Conservation (phyloP, 2,888 invertebrate genomes). For the Microlaimidae sp. region DNA sequence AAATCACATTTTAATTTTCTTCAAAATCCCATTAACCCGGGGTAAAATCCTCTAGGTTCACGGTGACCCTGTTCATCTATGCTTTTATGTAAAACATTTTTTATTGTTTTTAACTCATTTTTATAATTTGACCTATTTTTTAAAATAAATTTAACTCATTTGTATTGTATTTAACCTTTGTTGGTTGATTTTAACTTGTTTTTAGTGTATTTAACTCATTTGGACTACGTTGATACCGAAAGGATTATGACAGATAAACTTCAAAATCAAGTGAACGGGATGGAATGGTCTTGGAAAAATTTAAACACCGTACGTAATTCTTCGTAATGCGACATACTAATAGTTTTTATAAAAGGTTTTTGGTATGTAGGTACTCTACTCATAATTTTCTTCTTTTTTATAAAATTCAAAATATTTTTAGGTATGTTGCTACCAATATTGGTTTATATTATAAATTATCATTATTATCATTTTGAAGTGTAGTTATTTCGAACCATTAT, state of each 20-base stretch:
- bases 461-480: neutral
- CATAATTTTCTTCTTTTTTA: no score
- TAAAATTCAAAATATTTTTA: no score
- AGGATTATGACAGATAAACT: slow-evolving; percentile 96
- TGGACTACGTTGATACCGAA: slow-evolving; percentile 93
- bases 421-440: neutral
- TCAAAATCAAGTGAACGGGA: slow-evolving; percentile 90
- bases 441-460: neutral
- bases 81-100: neutral
- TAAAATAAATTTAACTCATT: slow-evolving; percentile 3
- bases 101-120: slow-evolving; percentile 1
- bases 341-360: no score
- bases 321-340: no score
- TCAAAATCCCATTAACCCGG: no score
- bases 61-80: neutral
- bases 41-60: no score
- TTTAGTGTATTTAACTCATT: slow-evolving; percentile 83
- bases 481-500: slow-evolving; percentile 2
- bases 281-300: slow-evolving; percentile 99
- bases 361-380: no score
- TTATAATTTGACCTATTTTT: slow-evolving; percentile 2
- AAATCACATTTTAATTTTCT: no score
- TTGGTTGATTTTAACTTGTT: no score
- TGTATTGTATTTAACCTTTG: slow-evolving; percentile 12
- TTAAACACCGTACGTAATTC: slow-evolving; percentile 62